Evolutionary conservation across 2,888 invertebrate species (phyloP).

Genomic region (Trichogramma evanescens): DNA sequence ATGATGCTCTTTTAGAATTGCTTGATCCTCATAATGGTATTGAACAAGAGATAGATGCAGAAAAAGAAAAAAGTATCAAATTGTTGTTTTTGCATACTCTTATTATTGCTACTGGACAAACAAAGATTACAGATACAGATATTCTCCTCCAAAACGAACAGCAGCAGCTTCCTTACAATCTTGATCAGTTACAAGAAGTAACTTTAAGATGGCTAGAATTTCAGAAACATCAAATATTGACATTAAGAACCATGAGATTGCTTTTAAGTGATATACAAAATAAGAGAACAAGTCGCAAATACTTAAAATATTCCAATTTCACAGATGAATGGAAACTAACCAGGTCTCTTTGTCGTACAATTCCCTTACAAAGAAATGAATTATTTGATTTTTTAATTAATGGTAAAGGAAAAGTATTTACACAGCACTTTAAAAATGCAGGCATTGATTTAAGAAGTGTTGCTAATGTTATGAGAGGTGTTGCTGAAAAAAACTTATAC

Average conservation of each 20-base stretch:
- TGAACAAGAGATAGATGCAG: not conserved
- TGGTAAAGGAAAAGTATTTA: constrained; percentile 5
- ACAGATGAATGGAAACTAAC: constrained; percentile 25
- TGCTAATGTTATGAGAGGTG: constrained; percentile 22
- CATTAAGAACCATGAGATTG: constrained; percentile 25
- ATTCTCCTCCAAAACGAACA: constrained; percentile 21
- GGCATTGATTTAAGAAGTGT: constrained; percentile 10
- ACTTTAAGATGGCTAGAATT: constrained; percentile 34
- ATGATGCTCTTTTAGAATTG: not conserved
- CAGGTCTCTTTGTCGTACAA: constrained; percentile 1
- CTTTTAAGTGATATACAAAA: constrained; percentile 28
- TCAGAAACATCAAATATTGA: constrained; percentile 27
- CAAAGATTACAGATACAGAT: constrained; percentile 12
- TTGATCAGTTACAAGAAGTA: constrained; percentile 32
- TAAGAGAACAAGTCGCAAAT: constrained; percentile 27
- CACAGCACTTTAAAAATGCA: constrained; percentile 2
- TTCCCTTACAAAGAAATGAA: not conserved
- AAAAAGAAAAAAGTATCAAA: constrained; percentile 1
- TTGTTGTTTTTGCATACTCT: constrained; percentile 12
- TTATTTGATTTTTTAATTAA: constrained; percentile 5
- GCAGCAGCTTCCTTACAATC: constrained; percentile 26
- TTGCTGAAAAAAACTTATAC: constrained; percentile 13
- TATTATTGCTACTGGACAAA: constrained; percentile 12
- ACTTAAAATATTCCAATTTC: constrained; percentile 21
- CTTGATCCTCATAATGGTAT: not conserved